phyloP scores from a whole-genome alignment of 2,888 invertebrate genomes.

The Pachymerium ferrugineum region DNA sequence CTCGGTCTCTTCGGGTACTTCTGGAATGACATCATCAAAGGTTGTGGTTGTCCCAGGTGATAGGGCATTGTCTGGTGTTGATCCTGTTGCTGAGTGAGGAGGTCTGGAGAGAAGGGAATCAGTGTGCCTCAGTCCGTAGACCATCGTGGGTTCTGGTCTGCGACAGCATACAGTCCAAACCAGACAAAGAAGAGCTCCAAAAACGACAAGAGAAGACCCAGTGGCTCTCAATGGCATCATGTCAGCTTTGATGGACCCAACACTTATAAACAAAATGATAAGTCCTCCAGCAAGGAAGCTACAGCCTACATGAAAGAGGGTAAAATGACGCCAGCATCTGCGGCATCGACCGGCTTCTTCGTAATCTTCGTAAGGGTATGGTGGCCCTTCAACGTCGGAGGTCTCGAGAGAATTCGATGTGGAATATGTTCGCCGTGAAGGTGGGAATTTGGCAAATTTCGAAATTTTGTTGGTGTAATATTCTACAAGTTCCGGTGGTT shows the following conservation, averaged over 20 bases:
- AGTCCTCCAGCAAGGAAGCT: constrained; percentile 33
- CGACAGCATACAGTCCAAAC: constrained; percentile 35
- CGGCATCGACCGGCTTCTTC: constrained; percentile 22
- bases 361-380: constrained; percentile 23
- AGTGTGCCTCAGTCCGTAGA: constrained; percentile 30
- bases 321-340: constrained; percentile 30
- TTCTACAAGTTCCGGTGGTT: constrained; percentile 30
- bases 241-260: constrained; percentile 34
- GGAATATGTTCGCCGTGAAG: constrained; percentile 31
- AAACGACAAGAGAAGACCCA: constrained; percentile 34
- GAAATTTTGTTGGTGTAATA: constrained; percentile 36
- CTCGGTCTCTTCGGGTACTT: not conserved
- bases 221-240: constrained; percentile 32
- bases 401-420: constrained; percentile 33
- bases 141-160: not conserved
- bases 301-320: constrained; percentile 35
- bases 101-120: constrained; percentile 31
- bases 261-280: constrained; percentile 35
- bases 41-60: not conserved
- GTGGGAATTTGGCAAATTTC: constrained; percentile 31
- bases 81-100: not conserved
- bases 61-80: not conserved
- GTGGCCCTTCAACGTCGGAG: constrained; percentile 30
- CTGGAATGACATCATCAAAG: not conserved
- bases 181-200: constrained; percentile 35